Evolutionary conservation across 2,888 invertebrate genomes (phyloP), one percentile per base, ranked within the genome.

Genomic region (Cryptus viduatorius): DNA sequence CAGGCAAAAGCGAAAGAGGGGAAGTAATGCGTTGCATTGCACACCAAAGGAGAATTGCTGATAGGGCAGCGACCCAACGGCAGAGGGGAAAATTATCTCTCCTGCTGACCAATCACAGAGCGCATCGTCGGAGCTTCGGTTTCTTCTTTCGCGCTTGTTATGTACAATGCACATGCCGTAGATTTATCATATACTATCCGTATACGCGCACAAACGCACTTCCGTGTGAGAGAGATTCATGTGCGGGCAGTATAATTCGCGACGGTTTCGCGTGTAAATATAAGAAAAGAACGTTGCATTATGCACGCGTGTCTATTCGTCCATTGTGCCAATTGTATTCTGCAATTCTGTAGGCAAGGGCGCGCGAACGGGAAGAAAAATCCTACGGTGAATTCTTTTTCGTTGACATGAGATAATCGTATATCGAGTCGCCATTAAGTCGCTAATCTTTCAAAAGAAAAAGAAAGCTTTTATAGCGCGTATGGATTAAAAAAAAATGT

Each of bases 81-180:
- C 61, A 83, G 85, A 79, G 86, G 86, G 87, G 83, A 81, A 83
- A 76, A 85, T 87, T 86, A 87, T 88, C 85, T 84, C 71, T 16
- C 44, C 31, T 16, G 29, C 72, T 79, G 75, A 78, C 88, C 88
- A 88, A 88, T 88, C 69, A 79, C 61, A 77, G 67, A 46, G 78
- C 24, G 46, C 65, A 56, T 69, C 5, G 16, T 48, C 44, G 19
- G 53, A 12, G 44, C 37, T 4, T 61, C 53, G 59, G 44, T 19
- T 75, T 64, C 29, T 31, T 59, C 24, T 69, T 71, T 14, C 16
- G 24, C 50, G 14, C 53, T 65, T 67, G 44, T 24, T 46, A 59
- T 31, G 46, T 68, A 29, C 37, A 29, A 46, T 24, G 37, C 8
- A 37, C 37, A 37, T 37, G 7, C 37, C 5, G 37, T 37, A 8